Conservation (phyloP, 2,797 vertebrate genomes). For the Orientallactaga sibirica region DNA sequence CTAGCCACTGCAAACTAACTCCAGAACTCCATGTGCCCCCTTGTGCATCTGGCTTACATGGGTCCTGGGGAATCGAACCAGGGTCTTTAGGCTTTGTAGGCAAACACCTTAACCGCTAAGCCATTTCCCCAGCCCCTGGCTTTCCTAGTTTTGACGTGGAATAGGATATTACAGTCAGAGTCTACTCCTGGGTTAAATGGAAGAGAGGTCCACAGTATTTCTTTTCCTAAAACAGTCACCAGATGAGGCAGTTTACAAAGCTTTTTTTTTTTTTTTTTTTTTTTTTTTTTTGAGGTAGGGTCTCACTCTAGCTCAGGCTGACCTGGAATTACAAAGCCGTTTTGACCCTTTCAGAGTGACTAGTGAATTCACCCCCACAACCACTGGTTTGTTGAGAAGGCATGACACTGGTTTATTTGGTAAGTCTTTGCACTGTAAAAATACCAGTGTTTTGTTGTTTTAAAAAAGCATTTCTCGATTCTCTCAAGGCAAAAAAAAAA, state of each 20-base stretch:
- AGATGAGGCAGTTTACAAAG: not conserved
- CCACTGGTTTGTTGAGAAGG: constrained; percentile 64
- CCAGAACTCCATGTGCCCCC: too few species aligned
- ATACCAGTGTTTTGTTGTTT: constrained; percentile 59
- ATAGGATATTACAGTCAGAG: not conserved
- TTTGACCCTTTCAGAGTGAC: constrained; percentile 16
- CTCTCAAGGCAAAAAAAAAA: constrained; percentile 72
- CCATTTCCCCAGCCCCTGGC: too few species aligned
- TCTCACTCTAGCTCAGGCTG: too few species aligned
- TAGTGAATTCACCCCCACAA: not conserved
- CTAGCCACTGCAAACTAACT: too few species aligned
- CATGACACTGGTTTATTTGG: constrained; percentile 71
- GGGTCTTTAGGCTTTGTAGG: too few species aligned
- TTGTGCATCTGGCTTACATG: too few species aligned
- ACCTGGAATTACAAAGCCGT: not conserved
- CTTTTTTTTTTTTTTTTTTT: not conserved
- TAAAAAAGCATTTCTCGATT: constrained; percentile 74
- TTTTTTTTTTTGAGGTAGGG: too few species aligned
- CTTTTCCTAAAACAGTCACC: not conserved
- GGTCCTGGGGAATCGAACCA: too few species aligned
- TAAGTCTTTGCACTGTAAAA: constrained; percentile 64
- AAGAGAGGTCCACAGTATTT: not conserved
- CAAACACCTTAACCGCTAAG: too few species aligned
- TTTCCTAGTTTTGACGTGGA: not conserved
- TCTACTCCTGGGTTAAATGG: not conserved